Base-by-base conservation (phyloP, 2,113 vertebrate species). In the Phaethornis superciliosus region DNA sequence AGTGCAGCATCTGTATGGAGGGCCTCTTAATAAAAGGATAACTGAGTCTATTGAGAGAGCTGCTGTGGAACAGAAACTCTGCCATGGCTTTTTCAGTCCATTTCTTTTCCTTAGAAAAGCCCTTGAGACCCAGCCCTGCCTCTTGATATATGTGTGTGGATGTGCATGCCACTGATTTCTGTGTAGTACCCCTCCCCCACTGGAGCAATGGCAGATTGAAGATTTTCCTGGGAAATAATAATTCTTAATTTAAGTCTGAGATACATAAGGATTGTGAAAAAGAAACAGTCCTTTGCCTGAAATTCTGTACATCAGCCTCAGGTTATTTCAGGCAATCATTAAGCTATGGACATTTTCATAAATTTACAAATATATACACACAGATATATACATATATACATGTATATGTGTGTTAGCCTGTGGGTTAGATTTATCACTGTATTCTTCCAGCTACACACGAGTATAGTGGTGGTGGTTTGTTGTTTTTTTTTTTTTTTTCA, bases 341-440 rank as follows among this genome's bases (percentile, higher is more conserved):
- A 93, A 83, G 77, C 54, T 88, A 90, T 23, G 32, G 80, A 80
- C 69, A 86, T 96, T 89, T 95, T 91, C 64, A 74, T 79, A 92
- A 80, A 96, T 95, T 90, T 97, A 97, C 94, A 97, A 93, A 95
- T 92, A 90, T 96, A 94, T 94, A 88, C 81, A 96, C 75, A 95
- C 79, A 93, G 93, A 88, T 95, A 86, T 91, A 75, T 28, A 97
- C 69, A 91, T 92, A 74, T 94, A 64, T 90, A 96, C 88, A 96
- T 30, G 27, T 62, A 32, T 76, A 68, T 24, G 77, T 75, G 56
- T 85, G 76, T 87, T 79, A 84, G 40, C 20, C 71, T 69, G 26
- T 28, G 54, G 74, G 35, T 56, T 67, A 40, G 44, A 30, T 81
- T 94, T 76, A 63, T 30, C 81, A 47, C 51, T 37, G 64, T 6